These are phyloP conservation scores for Tangara arthus DNA, from an alignment of 2,797 vertebrate species.

Conservation along the genomic window DNA sequence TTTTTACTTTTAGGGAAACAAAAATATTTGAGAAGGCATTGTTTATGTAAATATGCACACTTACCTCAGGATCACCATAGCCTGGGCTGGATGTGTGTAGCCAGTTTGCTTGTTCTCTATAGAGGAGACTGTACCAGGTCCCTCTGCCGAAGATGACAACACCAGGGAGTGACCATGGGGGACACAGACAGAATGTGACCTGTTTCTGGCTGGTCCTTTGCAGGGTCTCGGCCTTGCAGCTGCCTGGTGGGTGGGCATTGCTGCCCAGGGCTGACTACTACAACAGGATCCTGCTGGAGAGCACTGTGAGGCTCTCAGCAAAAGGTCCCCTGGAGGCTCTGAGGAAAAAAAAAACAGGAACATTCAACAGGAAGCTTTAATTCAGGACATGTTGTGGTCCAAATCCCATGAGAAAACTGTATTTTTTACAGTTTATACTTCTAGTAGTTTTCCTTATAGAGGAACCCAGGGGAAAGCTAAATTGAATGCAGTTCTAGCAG, in stretches of 20 bases:
- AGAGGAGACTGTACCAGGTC: background rate
- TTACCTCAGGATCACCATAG: background rate
- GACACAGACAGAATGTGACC: rapidly evolving
- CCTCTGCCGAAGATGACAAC: rapidly evolving
- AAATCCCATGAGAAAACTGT: background rate
- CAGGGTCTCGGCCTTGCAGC: background rate
- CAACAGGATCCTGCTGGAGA: background rate
- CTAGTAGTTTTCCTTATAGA: background rate
- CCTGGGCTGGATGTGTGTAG: rapidly evolving
- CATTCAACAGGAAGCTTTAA: background rate
- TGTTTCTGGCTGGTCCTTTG: rapidly evolving
- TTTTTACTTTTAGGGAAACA: background rate
- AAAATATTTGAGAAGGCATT: background rate
- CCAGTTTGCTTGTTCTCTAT: background rate
- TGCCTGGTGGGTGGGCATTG: background rate
- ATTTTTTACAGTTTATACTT: background rate
- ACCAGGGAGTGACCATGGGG: background rate
- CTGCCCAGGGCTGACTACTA: background rate
- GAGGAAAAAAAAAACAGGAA: background rate
- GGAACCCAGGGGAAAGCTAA: background rate
- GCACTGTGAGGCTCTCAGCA: rapidly evolving
- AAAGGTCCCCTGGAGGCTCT: background rate
- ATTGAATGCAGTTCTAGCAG: background rate
- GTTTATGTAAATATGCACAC: background rate
- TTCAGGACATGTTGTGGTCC: background rate